phyloP scores from a whole-genome alignment of 2,888 invertebrate species.

The Helicoverpa assulta region DNA sequence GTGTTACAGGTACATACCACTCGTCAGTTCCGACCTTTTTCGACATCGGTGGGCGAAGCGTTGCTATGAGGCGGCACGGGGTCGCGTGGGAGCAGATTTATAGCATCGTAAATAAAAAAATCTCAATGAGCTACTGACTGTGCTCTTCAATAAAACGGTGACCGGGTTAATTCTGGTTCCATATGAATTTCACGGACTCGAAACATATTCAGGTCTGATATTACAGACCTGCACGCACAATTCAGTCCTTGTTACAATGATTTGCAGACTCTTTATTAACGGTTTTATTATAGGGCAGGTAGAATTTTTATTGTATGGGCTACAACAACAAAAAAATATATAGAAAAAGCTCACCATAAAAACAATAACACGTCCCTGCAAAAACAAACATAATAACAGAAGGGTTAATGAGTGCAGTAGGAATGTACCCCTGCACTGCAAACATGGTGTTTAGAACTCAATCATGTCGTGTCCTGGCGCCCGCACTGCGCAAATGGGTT shows the following conservation, averaged over 20 bases:
- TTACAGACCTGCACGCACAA: constrained; percentile 4
- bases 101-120: constrained; percentile 77
- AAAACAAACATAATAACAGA: neutral
- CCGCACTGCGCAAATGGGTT: constrained; percentile 42
- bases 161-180: constrained; percentile 65
- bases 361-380: neutral
- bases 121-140: constrained; percentile 71
- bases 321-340: neutral
- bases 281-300: neutral
- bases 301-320: neutral
- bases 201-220: constrained; percentile 10
- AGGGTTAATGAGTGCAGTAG: constrained; percentile 30
- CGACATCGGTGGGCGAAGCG: constrained; percentile 65
- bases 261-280: neutral
- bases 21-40: constrained; percentile 72
- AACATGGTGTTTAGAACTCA: constrained; percentile 42
- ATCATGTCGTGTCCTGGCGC: constrained; percentile 35
- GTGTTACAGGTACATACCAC: constrained; percentile 47
- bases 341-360: neutral
- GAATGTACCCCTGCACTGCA: constrained; percentile 22
- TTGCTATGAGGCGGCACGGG: constrained; percentile 69
- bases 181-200: constrained; percentile 44
- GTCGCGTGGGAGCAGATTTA: constrained; percentile 77
- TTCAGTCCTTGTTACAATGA: neutral
- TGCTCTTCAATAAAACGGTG: constrained; percentile 69